phyloP scores from a whole-genome alignment of 2,113 vertebrate species.

The Odocoileus virginianus region DNA sequence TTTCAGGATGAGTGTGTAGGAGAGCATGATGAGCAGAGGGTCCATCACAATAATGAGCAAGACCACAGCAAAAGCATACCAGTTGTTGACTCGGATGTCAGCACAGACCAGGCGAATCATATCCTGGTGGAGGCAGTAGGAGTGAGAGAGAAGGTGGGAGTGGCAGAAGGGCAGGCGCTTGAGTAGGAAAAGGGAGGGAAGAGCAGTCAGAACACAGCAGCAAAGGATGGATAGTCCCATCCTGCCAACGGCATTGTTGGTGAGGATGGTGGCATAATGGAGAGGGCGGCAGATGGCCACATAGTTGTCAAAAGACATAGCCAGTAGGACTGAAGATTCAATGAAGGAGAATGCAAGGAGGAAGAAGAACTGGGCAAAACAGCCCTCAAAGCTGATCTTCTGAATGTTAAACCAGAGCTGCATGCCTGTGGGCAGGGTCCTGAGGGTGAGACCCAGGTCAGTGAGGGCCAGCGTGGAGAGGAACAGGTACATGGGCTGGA shows the following conservation, averaged over 20 bases:
- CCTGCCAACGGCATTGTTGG: neutral
- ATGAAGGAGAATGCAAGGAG: conserved; percentile 49
- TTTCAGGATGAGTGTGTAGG: conserved; percentile 28
- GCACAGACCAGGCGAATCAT: conserved; percentile 32
- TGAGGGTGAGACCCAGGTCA: conserved; percentile 60
- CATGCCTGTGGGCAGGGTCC: conserved; percentile 53
- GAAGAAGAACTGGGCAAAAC: conserved; percentile 36
- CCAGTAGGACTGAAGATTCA: conserved; percentile 58
- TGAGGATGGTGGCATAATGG: conserved; percentile 51
- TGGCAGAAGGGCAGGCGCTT: conserved; percentile 45
- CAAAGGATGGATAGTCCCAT: conserved; percentile 42
- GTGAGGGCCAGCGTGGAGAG: conserved; percentile 54
- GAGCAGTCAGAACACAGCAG: conserved; percentile 29
- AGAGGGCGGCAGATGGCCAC: conserved; percentile 71
- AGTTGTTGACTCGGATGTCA: neutral
- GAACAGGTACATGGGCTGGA: conserved; percentile 58
- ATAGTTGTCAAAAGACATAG: conserved; percentile 67
- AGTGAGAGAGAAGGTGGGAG: conserved; percentile 53
- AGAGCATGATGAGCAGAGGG: conserved; percentile 57
- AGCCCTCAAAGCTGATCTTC: conserved; percentile 40
- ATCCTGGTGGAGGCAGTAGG: conserved; percentile 66
- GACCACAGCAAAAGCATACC: conserved; percentile 34
- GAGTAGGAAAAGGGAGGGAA: conserved; percentile 58
- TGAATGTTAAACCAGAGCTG: conserved; percentile 44
- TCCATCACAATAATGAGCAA: conserved; percentile 55